Base-by-base conservation (phyloP, 2,888 invertebrate genomes). In the Corythucha ciliata region DNA sequence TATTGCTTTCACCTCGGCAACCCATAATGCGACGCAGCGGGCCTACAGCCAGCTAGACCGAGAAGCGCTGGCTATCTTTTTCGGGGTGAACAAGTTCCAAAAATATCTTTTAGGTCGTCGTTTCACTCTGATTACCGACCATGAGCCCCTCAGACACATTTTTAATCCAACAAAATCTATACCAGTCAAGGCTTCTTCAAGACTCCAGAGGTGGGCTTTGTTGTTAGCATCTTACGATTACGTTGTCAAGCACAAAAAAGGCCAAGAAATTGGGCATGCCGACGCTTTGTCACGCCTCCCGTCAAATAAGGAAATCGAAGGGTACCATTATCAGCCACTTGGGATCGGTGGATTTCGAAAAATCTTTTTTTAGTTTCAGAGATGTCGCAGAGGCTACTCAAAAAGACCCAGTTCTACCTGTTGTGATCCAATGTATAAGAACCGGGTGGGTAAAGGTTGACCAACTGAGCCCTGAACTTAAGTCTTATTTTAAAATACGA, bases 81-180 rank as follows among this genome's bases (percentile, higher is more conserved):
- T 39, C n/a, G 48, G 48, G n/a, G 48, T 39, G 16, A 48, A 36
- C 14, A 14, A 48, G 20, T 48, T 48, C 21, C 48, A 48, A 18
- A 24, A n/a, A 24, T 48, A 29, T 24, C 33, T 48, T 8, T 22
- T 14, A 4, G 48, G 48, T n/a, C 20, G 37, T 4, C 7, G 2
- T 6, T 48, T 36, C 12, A 39, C 26, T 5, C 14, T 47, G 2
- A 37, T 37, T 8, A 47, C 24, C 4, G 48, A 47, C 18, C 4
- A 47, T n/a, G 21, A 37, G 22, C 16, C 37, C 3, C 24, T 40
- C 6, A 6, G 22, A 18, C 40, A 37, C 16, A 40, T 48, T 40
- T 48, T 48, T 27, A 18, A 12, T 7, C 10, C 20, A 20, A 36
- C 14, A 26, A 47, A 24, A 22, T 22, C 24, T 21, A n/a, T 41